Base-by-base conservation (phyloP, 2,888 invertebrate genomes). In the Rugalucina vietnamica region DNA sequence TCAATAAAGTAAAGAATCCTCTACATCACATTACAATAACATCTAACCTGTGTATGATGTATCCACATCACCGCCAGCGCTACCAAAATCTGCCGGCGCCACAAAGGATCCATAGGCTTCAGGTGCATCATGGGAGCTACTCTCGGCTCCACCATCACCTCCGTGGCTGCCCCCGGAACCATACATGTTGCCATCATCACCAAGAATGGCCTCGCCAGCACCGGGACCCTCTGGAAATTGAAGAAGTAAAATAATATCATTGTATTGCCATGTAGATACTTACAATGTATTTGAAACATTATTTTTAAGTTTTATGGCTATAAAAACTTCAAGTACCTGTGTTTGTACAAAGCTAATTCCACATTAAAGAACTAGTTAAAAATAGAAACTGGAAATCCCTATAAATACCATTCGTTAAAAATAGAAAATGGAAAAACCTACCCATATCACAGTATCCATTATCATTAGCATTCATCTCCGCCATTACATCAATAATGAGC, bases 131-230 rank as follows among this genome's bases (percentile, higher is more conserved):
- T 60, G 36, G 21, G 85, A 43, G 18, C 49, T 57, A 36, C 74
- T 74, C n/a, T 78, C 89, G 24, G 88, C 87, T 10, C 92, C 92
- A 36, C 89, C 92, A 69, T 92, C 91, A 1, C 92, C 92, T 32
- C 92, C 92, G 80, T 92, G 86, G 71, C 92, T 92, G 1, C 87
- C 92, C 21, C 92, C 92, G 54, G 90, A 86, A 10, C 91, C 92
- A 79, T 81, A 84, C 12, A 65, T 32, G 3, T 10, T 29, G 0
- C 77, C 76, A 1, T 39, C 27, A 24, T 8, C 14, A 18, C 36
- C 24, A n/a, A 1, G 10, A n/a, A 39, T 2, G 14, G 39, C 5
- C 34, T 24, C 39, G 14, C 49, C 43, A 24, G 8, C n/a, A 24
- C 91, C 91, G 27, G 86, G 86, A 10, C 86, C 86, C 57, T 65